A percentile compares a stretch with the other conserved stretches of the same genome.
phyloP scores from a whole-genome alignment of 2,113 vertebrate species.

The Phocoena sinus region DNA sequence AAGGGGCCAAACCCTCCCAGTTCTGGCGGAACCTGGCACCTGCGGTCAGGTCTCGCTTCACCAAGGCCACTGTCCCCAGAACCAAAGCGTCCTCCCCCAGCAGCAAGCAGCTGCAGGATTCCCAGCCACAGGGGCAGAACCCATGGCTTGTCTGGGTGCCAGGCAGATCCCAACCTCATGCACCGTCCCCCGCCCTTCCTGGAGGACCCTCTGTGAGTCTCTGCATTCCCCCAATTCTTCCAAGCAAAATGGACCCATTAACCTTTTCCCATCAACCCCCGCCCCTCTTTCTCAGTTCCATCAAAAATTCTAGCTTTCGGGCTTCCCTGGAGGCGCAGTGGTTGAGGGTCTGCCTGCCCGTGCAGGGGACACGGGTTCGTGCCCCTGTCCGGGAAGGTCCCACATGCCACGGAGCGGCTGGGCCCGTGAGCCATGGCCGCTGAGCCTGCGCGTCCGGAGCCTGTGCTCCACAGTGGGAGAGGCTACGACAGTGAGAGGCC shows the following conservation, averaged over 20 bases:
- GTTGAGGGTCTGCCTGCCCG: too few species aligned
- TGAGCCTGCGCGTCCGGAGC: too few species aligned
- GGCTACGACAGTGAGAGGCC: too few species aligned
- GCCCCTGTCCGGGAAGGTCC: too few species aligned
- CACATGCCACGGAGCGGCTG: too few species aligned
- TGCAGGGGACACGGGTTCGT: too few species aligned
- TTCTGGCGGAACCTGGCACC: not conserved
- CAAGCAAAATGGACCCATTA: not conserved
- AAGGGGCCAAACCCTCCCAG: not conserved
- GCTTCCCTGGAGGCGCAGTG: too few species aligned
- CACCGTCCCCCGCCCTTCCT: accelerated
- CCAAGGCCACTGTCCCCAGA: not conserved
- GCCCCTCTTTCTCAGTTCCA: not conserved
- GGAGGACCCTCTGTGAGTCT: accelerated
- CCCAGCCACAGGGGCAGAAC: accelerated
- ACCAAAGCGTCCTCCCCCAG: not conserved
- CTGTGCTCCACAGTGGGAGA: too few species aligned
- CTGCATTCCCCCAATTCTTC: not conserved
- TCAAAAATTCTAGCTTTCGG: accelerated
- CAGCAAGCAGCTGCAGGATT: accelerated
- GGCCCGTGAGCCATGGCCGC: too few species aligned
- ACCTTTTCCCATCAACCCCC: accelerated
- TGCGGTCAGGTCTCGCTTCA: accelerated
- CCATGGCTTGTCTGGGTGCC: accelerated
- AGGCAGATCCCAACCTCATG: accelerated